These are phyloP conservation scores for Latrodectus elegans DNA, from an alignment of 2,888 invertebrate genomes.

Conservation along the genomic window DNA sequence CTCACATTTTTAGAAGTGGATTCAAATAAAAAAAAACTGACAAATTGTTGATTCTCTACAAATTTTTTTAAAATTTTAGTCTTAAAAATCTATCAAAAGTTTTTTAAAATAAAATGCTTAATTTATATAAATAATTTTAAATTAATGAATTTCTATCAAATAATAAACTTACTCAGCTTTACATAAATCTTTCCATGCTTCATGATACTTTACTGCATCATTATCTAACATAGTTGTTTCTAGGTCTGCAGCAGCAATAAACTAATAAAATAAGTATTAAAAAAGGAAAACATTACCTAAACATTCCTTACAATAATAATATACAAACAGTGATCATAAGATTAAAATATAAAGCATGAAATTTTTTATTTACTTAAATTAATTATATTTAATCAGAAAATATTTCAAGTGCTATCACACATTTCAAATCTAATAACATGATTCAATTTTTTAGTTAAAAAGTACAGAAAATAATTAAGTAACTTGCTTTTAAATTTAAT, in stretches of 20 bases:
- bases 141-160: not conserved
- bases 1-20: no score
- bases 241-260: slow-evolving; percentile 92
- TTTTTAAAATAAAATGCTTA: no score
- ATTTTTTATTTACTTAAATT: not conserved
- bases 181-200: slow-evolving; percentile 94
- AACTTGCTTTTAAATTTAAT: slow-evolving; percentile 82
- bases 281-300: not conserved
- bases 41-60: no score
- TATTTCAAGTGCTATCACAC: not conserved
- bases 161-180: slow-evolving; percentile 76
- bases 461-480: not conserved
- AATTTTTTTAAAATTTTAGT: no score
- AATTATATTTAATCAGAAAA: not conserved
- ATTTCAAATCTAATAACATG: not conserved
- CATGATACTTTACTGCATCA: slow-evolving; percentile 89
- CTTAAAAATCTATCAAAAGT: no score
- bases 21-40: no score
- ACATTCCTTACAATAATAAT: not conserved
- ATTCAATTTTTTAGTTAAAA: no score
- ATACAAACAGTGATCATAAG: no score
- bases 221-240: slow-evolving; percentile 83
- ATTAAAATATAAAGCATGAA: no score
- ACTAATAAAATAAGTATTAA: slow-evolving; percentile 77
- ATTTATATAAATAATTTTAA: no score